phyloP scores from a whole-genome alignment of 2,888 invertebrate genomes.

The Hylaea fasciaria region DNA sequence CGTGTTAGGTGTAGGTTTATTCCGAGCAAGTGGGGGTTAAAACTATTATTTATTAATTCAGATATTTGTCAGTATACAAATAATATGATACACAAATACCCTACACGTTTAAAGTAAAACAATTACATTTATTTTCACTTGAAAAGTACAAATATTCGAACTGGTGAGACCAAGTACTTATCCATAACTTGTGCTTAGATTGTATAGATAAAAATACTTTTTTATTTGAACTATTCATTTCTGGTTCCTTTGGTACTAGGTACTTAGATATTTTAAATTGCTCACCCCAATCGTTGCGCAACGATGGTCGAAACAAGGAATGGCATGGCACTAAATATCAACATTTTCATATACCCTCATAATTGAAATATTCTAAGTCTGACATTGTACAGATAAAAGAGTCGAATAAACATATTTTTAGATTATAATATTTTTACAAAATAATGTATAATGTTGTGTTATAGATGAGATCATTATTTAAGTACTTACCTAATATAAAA shows the following conservation, averaged over 20 bases:
- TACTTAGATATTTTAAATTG: conserved; percentile 9
- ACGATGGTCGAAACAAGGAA: conserved; percentile 9
- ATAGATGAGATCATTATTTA: conserved; percentile 3
- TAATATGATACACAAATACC: not conserved
- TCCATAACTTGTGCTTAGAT: not conserved
- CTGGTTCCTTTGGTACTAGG: not conserved
- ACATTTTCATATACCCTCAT: conserved; percentile 8
- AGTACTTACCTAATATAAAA: not conserved
- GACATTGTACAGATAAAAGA: conserved; percentile 20
- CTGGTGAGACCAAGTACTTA: conserved; percentile 36
- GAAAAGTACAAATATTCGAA: conserved; percentile 32
- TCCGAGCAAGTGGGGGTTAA: conserved; percentile 1
- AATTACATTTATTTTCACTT: conserved; percentile 17
- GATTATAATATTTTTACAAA: conserved; percentile 23
- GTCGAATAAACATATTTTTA: conserved; percentile 16
- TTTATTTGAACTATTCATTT: not conserved
- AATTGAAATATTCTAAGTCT: conserved; percentile 22
- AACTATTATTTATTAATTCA: conserved; percentile 4
- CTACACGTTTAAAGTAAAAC: conserved; percentile 5
- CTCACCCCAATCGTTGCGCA: conserved; percentile 8
- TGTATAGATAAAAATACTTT: not conserved
- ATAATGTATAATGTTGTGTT: conserved; percentile 12
- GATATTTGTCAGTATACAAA: not conserved
- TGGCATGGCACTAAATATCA: conserved; percentile 17
- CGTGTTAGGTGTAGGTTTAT: conserved; percentile 1